phyloP scores from a whole-genome alignment of 2,888 invertebrate species.

The Timandra comae region DNA sequence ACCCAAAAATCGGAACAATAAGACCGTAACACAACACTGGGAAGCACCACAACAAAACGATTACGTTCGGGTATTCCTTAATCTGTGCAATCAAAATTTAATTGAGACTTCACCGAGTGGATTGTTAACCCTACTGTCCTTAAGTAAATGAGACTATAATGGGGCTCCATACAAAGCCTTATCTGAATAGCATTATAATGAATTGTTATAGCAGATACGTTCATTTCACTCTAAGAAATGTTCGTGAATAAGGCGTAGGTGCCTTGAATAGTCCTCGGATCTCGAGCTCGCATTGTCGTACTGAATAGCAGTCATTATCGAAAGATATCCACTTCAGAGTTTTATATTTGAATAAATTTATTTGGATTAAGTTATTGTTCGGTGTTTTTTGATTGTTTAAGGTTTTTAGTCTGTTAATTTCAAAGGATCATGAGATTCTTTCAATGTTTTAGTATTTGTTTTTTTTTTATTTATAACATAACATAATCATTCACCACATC shows the following conservation, averaged over 20 bases:
- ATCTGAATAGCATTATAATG: slow-evolving; percentile 64
- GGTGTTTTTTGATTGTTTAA: slow-evolving; percentile 18
- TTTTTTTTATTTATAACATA: no score
- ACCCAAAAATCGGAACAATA: no score
- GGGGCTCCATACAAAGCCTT: slow-evolving; percentile 49
- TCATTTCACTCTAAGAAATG: slow-evolving; percentile 43
- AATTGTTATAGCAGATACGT: slow-evolving; percentile 56
- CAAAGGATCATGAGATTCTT: no score
- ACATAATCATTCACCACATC: no score
- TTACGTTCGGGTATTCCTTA: neutral
- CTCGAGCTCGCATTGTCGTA: slow-evolving; percentile 52
- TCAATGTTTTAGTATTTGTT: no score
- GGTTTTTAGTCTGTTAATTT: slow-evolving; percentile 3
- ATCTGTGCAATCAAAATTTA: slow-evolving; percentile 27
- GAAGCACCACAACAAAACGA: no score
- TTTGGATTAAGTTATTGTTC: slow-evolving; percentile 20
- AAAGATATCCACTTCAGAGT: slow-evolving; percentile 37
- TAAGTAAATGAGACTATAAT: slow-evolving; percentile 60
- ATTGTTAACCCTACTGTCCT: slow-evolving; percentile 37
- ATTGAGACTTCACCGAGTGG: slow-evolving; percentile 33
- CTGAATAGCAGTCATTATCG: slow-evolving; percentile 60
- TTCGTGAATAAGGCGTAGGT: slow-evolving; percentile 56
- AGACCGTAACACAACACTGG: no score
- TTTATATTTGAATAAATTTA: slow-evolving; percentile 39
- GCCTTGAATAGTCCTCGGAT: slow-evolving; percentile 53